Conservation (phyloP, 2,113 vertebrate genomes). For the Calidris pygmaea region DNA sequence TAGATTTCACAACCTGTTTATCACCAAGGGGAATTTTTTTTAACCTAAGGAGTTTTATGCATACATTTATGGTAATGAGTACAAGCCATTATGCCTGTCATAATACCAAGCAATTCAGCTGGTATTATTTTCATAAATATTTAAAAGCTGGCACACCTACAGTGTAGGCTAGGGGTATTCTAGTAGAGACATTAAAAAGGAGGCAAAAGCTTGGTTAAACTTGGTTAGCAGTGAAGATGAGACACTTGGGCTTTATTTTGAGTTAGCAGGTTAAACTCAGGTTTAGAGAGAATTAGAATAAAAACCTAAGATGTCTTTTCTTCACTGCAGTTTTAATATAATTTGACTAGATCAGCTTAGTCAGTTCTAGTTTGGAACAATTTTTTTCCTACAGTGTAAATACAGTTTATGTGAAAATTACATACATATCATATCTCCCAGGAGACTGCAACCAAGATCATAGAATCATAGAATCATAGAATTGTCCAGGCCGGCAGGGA, state of each 20-base stretch:
- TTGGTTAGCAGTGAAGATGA: background rate
- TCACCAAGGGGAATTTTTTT: background rate
- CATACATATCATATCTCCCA: background rate
- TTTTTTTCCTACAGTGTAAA: background rate
- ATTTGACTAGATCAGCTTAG: background rate
- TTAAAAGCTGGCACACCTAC: conserved; percentile 6
- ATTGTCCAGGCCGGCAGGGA: too few species aligned
- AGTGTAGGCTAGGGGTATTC: background rate
- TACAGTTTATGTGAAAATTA: background rate
- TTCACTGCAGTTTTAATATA: background rate
- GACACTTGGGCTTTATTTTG: background rate
- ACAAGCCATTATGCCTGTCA: background rate
- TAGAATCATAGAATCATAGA: too few species aligned
- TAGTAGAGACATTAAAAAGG: background rate
- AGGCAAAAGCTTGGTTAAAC: background rate
- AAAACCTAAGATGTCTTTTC: background rate
- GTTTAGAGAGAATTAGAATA: background rate
- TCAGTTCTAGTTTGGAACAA: background rate
- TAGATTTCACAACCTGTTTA: background rate
- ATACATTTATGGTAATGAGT: conserved; percentile 16
- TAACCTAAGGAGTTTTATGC: background rate
- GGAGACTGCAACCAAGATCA: background rate
- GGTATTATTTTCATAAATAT: conserved; percentile 19
- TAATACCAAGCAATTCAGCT: conserved; percentile 16
- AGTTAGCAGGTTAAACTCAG: background rate